phyloP scores from a whole-genome alignment of 1,140 invertebrate species.

The Bradysia coprophila region DNA sequence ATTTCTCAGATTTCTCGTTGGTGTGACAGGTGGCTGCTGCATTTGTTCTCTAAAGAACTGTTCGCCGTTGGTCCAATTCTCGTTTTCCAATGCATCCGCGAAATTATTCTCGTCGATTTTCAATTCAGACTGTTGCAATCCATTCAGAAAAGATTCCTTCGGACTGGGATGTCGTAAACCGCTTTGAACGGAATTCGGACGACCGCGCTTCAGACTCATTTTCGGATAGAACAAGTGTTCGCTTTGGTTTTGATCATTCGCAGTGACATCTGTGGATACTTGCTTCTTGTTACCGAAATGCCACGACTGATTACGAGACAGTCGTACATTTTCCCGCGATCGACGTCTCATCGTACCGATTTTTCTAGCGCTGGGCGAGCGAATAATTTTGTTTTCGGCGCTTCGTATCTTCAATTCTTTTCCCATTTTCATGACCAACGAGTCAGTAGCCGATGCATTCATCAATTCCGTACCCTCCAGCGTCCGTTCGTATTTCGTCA shows the following conservation, averaged over 20 bases:
- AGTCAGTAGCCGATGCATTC: conserved; percentile 38
- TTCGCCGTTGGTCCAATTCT: not conserved
- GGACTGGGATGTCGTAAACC: conserved; percentile 12
- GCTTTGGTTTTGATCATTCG: conserved; percentile 1
- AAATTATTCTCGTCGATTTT: not conserved
- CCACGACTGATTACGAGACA: conserved; percentile 18
- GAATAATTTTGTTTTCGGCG: conserved; percentile 45
- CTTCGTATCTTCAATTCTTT: conserved; percentile 52
- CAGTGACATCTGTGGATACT: not conserved
- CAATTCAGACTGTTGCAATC: not conserved
- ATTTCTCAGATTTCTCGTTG: not conserved
- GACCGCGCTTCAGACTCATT: conserved; percentile 12
- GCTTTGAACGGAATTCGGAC: conserved; percentile 11
- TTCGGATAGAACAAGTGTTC: conserved; percentile 1
- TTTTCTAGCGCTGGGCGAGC: conserved; percentile 61
- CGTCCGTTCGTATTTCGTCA: conserved; percentile 51
- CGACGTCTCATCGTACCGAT: conserved; percentile 51
- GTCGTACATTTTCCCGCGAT: conserved; percentile 30
- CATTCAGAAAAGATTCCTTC: not conserved
- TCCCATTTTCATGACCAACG: conserved; percentile 45
- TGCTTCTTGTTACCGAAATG: conserved; percentile 7
- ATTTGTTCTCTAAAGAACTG: not conserved
- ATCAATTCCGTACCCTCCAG: conserved; percentile 38
- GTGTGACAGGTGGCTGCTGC: not conserved
- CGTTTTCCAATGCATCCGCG: not conserved